Evolutionary conservation across 23 tunicate species (phyloP).

Genomic region (Pegea sp.): DNA sequence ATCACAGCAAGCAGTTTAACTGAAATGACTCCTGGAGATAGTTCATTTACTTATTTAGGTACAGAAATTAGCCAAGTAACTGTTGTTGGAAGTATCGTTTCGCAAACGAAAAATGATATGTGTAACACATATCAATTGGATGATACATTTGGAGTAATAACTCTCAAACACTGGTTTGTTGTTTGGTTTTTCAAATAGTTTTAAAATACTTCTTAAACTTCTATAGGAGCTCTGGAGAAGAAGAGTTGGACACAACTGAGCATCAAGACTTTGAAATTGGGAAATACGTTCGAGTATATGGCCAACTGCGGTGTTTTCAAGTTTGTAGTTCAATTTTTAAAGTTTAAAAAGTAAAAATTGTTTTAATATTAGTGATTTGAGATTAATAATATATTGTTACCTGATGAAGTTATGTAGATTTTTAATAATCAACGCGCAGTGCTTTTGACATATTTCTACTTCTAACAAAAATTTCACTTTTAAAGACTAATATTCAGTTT

Average conservation of each 20-base stretch:
- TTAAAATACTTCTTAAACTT: no score
- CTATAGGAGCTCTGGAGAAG: constrained; percentile 32
- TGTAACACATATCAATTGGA: constrained; percentile 63
- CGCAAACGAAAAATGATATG: constrained; percentile 40
- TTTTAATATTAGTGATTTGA: neutral
- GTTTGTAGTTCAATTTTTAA: constrained; percentile 1
- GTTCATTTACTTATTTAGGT: constrained; percentile 21
- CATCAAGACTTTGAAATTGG: constrained; percentile 20
- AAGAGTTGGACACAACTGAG: constrained; percentile 6
- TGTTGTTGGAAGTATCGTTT: constrained; percentile 34
- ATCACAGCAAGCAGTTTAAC: constrained; percentile 18
- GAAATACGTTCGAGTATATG: constrained; percentile 36
- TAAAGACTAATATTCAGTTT: no score
- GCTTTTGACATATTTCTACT: no score
- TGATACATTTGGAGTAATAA: constrained; percentile 45
- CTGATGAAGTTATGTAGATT: no score
- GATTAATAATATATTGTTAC: neutral
- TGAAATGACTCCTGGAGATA: constrained; percentile 39
- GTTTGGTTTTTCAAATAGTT: no score
- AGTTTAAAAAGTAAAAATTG: neutral
- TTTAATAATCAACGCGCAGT: no score
- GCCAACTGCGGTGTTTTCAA: constrained; percentile 66
- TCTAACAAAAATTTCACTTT: no score
- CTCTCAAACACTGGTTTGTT: constrained; percentile 46
- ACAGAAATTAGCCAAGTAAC: constrained; percentile 52